These are phyloP conservation scores for Falco rusticolus DNA, from an alignment of 2,797 vertebrate species.

Conservation along the genomic window DNA sequence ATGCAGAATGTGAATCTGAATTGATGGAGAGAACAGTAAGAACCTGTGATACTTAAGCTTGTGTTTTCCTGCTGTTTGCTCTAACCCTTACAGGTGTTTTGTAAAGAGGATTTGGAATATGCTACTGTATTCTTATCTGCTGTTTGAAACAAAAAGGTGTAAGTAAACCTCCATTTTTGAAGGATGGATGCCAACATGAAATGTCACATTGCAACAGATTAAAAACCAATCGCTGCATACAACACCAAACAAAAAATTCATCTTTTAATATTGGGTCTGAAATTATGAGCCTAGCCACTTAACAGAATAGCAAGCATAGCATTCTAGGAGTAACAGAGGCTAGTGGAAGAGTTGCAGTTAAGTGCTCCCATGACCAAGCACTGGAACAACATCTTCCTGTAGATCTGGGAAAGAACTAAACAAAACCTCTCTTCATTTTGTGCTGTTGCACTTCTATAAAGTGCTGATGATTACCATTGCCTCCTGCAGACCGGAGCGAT, in stretches of 20 bases:
- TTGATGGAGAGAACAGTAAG: not conserved
- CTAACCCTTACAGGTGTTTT: not conserved
- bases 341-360: not conserved
- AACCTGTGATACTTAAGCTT: not conserved
- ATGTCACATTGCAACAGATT: not conserved
- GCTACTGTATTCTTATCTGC: not conserved
- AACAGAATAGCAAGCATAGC: not conserved
- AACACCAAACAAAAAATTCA: not conserved
- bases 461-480: not conserved
- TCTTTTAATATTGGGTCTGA: not conserved
- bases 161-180: not conserved
- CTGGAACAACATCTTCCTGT: not conserved
- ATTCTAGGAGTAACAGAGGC: not conserved
- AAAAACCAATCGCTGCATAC: not conserved
- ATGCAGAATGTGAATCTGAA: not conserved
- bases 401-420: not conserved
- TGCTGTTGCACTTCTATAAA: not conserved
- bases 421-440: not conserved
- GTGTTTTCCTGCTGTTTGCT: not conserved
- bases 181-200: not conserved
- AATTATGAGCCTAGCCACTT: not conserved
- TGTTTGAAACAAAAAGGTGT: not conserved
- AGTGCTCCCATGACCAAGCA: not conserved
- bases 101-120: not conserved
- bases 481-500: not conserved